These are phyloP conservation scores for Phylloscopus trochiloides DNA, from an alignment of 2,113 vertebrate species.

Conservation along the genomic window DNA sequence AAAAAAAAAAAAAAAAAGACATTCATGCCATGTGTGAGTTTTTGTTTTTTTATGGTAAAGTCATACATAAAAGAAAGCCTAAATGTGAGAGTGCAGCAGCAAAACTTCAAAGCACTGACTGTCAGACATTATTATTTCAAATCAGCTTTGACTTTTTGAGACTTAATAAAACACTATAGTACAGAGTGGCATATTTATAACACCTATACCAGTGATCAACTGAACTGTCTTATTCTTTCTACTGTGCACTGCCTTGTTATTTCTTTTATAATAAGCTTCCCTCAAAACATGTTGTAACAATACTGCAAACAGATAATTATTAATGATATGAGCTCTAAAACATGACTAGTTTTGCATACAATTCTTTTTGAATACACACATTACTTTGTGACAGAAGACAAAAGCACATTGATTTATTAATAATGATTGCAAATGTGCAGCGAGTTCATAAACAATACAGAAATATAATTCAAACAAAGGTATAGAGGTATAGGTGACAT, in stretches of 20 bases:
- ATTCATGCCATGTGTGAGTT: slow-evolving; percentile 43
- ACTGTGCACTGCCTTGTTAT: slow-evolving; percentile 36
- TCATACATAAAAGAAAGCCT: slow-evolving; percentile 72
- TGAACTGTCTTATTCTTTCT: slow-evolving; percentile 52
- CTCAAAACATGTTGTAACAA: slow-evolving; percentile 60
- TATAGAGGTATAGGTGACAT: slow-evolving; percentile 33
- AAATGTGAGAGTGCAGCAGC: slow-evolving; percentile 62
- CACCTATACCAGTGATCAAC: slow-evolving; percentile 55
- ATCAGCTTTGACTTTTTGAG: slow-evolving; percentile 70
- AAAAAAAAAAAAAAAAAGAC: not conserved
- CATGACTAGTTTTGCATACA: slow-evolving; percentile 63
- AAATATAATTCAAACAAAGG: slow-evolving; percentile 61
- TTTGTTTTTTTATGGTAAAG: slow-evolving; percentile 66
- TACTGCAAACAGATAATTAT: slow-evolving; percentile 61
- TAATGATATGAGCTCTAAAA: slow-evolving; percentile 48
- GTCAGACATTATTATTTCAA: slow-evolving; percentile 75
- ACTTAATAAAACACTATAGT: slow-evolving; percentile 64
- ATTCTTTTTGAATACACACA: slow-evolving; percentile 40
- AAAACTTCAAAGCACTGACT: slow-evolving; percentile 71
- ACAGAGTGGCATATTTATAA: slow-evolving; percentile 69
- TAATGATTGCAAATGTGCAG: slow-evolving; percentile 67
- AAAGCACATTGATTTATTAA: slow-evolving; percentile 64
- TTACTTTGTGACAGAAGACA: slow-evolving; percentile 65
- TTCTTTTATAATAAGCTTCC: slow-evolving; percentile 53
- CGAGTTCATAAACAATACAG: slow-evolving; percentile 57